These are phyloP conservation scores for Micromesistius poutassou DNA, from an alignment of 2,797 vertebrate species.

Conservation along the genomic window DNA sequence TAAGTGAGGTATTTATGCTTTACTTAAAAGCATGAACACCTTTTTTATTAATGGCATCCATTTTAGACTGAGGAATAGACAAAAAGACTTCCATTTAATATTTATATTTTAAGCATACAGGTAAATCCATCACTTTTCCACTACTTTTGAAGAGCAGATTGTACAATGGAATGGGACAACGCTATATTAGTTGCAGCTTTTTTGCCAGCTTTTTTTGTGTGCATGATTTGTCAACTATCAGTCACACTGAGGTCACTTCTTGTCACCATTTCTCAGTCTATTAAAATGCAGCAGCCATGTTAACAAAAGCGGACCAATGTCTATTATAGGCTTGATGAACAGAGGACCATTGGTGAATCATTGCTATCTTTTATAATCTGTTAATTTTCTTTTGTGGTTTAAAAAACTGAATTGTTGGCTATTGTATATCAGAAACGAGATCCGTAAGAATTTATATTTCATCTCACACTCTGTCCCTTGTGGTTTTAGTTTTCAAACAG, in stretches of 20 bases:
- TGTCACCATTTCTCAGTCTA: slow-evolving; percentile 32
- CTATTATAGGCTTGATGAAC: slow-evolving; percentile 21
- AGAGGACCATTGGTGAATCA: slow-evolving; percentile 58
- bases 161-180: slow-evolving; percentile 46
- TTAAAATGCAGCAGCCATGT: slow-evolving; percentile 24
- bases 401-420: background rate
- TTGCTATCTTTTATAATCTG: slow-evolving; percentile 29
- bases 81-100: background rate
- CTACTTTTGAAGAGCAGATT: slow-evolving; percentile 47
- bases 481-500: slow-evolving; percentile 39
- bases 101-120: background rate
- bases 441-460: slow-evolving; percentile 46
- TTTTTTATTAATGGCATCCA: background rate
- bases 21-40: background rate
- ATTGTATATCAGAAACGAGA: slow-evolving; percentile 8
- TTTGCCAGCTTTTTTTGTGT: slow-evolving; percentile 53
- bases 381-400: slow-evolving; percentile 17
- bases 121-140: slow-evolving; percentile 24
- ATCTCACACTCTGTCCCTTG: slow-evolving; percentile 48
- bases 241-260: slow-evolving; percentile 23
- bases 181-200: slow-evolving; percentile 40
- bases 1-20: background rate
- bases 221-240: background rate
- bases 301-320: slow-evolving; percentile 53
- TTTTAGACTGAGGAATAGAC: background rate